Conservation (phyloP, 2,113 vertebrate genomes). For the Tupaia tana region DNA sequence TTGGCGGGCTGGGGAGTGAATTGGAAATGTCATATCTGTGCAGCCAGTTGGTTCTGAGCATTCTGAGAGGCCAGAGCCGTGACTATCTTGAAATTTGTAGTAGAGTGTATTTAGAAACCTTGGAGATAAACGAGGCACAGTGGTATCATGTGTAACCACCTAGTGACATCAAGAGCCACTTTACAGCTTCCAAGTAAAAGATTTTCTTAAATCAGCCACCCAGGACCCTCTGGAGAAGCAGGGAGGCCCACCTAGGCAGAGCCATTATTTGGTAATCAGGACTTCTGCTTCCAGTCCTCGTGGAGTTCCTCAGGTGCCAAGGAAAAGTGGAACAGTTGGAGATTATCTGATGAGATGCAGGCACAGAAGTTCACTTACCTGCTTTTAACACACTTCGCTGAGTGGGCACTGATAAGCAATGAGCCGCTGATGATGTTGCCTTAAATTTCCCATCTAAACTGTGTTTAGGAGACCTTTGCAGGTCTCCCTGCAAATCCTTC, state of each 20-base stretch:
- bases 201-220: neutral
- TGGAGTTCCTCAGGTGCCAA: neutral
- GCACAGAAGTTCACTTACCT: neutral
- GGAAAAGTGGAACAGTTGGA: constrained; percentile 27
- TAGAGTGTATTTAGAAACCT: constrained; percentile 41
- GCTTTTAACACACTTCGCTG: neutral
- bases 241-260: neutral
- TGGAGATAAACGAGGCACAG: neutral
- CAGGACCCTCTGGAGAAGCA: neutral
- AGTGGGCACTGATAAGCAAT: neutral
- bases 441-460: neutral
- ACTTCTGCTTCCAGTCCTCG: neutral
- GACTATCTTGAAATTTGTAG: constrained; percentile 27
- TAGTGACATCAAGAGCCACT: neutral
- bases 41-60: neutral
- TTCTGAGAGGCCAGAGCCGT: neutral
- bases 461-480: neutral
- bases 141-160: neutral
- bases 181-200: constrained; percentile 11
- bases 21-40: constrained; percentile 10
- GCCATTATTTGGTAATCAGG: too few species aligned
- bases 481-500: neutral
- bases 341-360: neutral
- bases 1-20: neutral
- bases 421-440: neutral